phyloP scores from a whole-genome alignment of 35 echinoderm and acorn worm species.

The Heliocidaris erythrogramma region DNA sequence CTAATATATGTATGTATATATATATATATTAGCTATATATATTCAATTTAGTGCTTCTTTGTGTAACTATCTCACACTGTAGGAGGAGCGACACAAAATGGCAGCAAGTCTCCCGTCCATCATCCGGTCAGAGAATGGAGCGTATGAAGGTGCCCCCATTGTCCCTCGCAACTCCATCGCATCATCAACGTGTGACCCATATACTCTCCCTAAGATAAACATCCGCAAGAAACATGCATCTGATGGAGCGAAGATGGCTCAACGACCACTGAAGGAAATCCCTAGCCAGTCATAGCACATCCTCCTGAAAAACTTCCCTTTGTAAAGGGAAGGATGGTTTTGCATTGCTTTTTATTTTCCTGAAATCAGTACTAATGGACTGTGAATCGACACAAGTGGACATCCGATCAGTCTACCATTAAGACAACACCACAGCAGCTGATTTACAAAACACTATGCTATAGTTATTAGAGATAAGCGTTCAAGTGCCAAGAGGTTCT shows the following conservation, averaged over 20 bases:
- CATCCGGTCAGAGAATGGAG: neutral
- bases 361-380: neutral
- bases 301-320: too few relatives aligned
- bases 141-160: neutral
- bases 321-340: neutral
- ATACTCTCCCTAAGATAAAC: conserved; percentile 17
- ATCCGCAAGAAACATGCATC: neutral
- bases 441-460: neutral
- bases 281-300: neutral
- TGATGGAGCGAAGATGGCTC: neutral
- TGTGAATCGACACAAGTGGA: neutral
- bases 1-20: too few relatives aligned
- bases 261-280: neutral
- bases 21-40: too few relatives aligned
- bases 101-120: neutral
- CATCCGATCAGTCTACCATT: neutral
- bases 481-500: neutral
- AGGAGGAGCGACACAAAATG: neutral
- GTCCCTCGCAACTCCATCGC: conserved; percentile 41
- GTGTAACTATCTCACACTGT: neutral
- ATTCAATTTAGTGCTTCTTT: too few relatives aligned
- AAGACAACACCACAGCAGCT: neutral
- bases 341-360: neutral
- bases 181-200: conserved; percentile 5
- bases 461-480: neutral